These are phyloP conservation scores for Crematogaster levior DNA, from an alignment of 2,888 invertebrate species.

Conservation along the genomic window DNA sequence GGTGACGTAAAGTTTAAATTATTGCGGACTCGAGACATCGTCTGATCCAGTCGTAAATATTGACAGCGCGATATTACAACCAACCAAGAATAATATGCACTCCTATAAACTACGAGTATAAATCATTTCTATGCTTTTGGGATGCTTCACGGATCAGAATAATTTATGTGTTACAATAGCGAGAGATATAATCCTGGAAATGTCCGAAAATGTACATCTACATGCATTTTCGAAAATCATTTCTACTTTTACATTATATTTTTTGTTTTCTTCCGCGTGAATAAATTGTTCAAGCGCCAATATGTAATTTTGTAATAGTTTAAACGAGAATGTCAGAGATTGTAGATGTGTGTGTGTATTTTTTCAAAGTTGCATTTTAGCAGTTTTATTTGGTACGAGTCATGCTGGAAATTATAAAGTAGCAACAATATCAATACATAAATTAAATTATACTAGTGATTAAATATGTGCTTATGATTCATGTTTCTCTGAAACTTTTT, in stretches of 20 bases:
- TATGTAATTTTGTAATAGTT: slow-evolving; percentile 29
- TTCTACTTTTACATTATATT: slow-evolving; percentile 27
- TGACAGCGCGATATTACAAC: slow-evolving; percentile 33
- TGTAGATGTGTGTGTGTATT: background rate
- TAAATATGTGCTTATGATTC: too few species aligned
- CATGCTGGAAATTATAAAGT: background rate
- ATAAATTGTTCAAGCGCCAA: background rate
- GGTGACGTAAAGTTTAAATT: slow-evolving; percentile 10
- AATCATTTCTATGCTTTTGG: slow-evolving; percentile 10
- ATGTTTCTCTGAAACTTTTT: background rate
- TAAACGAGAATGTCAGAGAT: slow-evolving; percentile 1
- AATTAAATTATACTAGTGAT: background rate
- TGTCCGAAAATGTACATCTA: slow-evolving; percentile 18
- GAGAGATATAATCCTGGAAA: slow-evolving; percentile 29
- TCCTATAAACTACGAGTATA: slow-evolving; percentile 17
- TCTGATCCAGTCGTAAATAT: slow-evolving; percentile 32
- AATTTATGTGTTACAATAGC: slow-evolving; percentile 30
- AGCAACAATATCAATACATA: background rate
- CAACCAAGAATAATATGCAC: slow-evolving; percentile 39
- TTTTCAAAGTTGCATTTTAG: background rate
- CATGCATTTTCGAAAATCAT: slow-evolving; percentile 13
- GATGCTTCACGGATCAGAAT: slow-evolving; percentile 21
- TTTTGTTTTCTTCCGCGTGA: slow-evolving; percentile 9
- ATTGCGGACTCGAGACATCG: slow-evolving; percentile 21
- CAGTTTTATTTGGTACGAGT: background rate